phyloP scores from a whole-genome alignment of 2,113 vertebrate species.

The Malurus alboscapulatus region DNA sequence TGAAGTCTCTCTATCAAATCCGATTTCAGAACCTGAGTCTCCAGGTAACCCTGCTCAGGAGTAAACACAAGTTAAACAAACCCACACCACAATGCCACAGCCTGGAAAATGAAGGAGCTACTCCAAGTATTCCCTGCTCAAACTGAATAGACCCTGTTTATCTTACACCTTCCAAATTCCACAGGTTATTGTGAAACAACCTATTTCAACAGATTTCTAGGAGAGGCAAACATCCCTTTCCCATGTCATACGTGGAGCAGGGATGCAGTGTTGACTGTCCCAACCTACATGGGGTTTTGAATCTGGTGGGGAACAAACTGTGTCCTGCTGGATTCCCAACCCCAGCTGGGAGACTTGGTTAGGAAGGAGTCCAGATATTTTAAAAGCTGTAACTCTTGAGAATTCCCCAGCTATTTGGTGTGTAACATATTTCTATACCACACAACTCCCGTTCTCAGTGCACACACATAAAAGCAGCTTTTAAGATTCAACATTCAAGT shows the following conservation, averaged over 20 bases:
- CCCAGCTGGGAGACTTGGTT: not conserved
- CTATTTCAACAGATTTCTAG: not conserved
- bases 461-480: not conserved
- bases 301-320: not conserved
- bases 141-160: not conserved
- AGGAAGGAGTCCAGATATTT: not conserved
- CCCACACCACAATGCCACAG: accelerated
- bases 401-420: not conserved
- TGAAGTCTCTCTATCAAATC: not conserved
- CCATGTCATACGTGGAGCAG: accelerated
- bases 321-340: not conserved
- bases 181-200: not conserved
- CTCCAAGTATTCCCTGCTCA: not conserved
- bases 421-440: not conserved
- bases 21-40: not conserved
- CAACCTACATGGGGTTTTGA: accelerated
- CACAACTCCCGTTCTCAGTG: not conserved
- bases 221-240: not conserved
- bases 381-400: not conserved
- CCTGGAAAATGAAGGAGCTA: not conserved
- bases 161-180: not conserved
- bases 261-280: too few relatives aligned
- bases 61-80: not conserved
- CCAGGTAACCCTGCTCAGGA: accelerated
- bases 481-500: not conserved